Percentiles rank a stretch among this genome's conserved stretches.
phyloP scores from a whole-genome alignment of 2,888 invertebrate species.

The Thelaira solivaga region DNA sequence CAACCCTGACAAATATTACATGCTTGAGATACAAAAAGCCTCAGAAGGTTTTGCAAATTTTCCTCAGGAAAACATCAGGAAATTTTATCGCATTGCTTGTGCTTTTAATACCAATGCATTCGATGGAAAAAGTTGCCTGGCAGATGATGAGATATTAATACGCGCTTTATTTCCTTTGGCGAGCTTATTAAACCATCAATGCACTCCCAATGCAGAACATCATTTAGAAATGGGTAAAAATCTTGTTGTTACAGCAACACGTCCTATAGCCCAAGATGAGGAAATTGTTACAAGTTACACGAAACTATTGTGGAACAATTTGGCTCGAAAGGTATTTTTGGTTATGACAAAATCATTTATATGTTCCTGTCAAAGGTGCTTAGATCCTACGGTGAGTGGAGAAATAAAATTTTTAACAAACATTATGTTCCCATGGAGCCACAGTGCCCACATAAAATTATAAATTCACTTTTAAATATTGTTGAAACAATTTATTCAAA shows the following conservation, averaged over 20 bases:
- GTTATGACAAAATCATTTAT: conserved; percentile 82
- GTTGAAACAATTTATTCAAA: too few species aligned
- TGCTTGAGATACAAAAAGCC: conserved; percentile 69
- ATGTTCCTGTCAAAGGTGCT: conserved; percentile 83
- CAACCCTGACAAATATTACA: conserved; percentile 72
- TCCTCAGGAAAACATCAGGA: conserved; percentile 70
- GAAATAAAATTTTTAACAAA: too few species aligned
- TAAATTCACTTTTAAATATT: too few species aligned
- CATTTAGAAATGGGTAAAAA: conserved; percentile 80
- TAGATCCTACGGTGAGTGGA: conserved; percentile 82
- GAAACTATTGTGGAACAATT: conserved; percentile 84
- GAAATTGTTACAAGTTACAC: conserved; percentile 84
- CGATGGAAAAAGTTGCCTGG: conserved; percentile 70
- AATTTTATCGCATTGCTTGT: conserved; percentile 74
- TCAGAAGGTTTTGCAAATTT: conserved; percentile 73
- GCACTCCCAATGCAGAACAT: conserved; percentile 85
- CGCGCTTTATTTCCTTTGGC: conserved; percentile 83
- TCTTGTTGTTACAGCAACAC: conserved; percentile 81
- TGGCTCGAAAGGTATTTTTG: conserved; percentile 81
- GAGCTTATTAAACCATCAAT: conserved; percentile 84
- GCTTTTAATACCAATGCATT: conserved; percentile 77
- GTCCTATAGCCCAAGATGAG: conserved; percentile 81
- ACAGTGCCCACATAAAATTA: too few species aligned
- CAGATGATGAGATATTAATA: conserved; percentile 76
- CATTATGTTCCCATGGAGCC: too few species aligned